Evolutionary conservation across 2,113 vertebrate species (phyloP).

Genomic region (Promerops cafer): DNA sequence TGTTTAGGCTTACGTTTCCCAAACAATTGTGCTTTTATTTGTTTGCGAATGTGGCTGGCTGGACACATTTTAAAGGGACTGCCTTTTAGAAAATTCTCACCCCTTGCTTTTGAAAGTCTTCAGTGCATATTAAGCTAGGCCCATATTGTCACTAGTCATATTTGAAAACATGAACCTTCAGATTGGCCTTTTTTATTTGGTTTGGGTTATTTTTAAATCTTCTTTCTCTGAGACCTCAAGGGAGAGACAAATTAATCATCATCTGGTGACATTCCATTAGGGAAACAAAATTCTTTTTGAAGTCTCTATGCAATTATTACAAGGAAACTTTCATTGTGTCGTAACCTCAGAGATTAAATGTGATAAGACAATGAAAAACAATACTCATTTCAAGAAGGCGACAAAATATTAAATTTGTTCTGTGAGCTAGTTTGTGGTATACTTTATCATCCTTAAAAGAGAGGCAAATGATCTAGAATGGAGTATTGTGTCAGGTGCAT

Average conservation of each 20-base stretch:
- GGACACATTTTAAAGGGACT: not conserved
- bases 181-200: not conserved
- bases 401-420: not conserved
- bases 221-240: not conserved
- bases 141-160: not conserved
- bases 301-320: slow-evolving; percentile 10
- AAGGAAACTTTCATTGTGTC: not conserved
- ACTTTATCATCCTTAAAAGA: slow-evolving; percentile 2
- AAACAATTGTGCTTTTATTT: not conserved
- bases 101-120: not conserved
- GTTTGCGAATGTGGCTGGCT: not conserved
- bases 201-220: not conserved
- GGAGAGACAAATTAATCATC: slow-evolving; percentile 31
- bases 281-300: slow-evolving; percentile 27
- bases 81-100: not conserved
- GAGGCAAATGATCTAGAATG: not conserved
- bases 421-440: not conserved
- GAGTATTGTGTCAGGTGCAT: not conserved
- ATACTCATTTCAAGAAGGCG: not conserved
- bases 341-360: not conserved
- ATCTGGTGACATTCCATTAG: slow-evolving; percentile 1
- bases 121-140: not conserved
- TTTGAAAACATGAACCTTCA: not conserved
- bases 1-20: not conserved
- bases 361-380: not conserved